Base-by-base conservation (phyloP, 2,113 vertebrate species). In the Antechinus stuartii region DNA sequence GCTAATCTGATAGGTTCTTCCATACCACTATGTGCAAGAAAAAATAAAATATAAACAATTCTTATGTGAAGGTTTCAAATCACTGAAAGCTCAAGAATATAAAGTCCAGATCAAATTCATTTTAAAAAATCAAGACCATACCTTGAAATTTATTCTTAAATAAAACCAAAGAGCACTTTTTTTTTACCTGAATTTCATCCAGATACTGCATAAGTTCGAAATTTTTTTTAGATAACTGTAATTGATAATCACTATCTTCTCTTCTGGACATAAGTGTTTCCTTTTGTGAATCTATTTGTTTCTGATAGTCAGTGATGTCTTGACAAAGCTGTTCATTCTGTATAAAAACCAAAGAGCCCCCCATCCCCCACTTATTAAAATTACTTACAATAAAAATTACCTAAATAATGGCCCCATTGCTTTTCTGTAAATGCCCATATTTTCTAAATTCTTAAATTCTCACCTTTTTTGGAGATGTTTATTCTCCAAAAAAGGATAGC, bases 151-250 rank as follows among this genome's bases (percentile, higher is more conserved):
- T 35, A 93, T 2, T 94, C 47, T 1, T 14, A 23, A 84, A 84
- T 22, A 76, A 52, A 42, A 12, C 30, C 5, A 57, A n/a, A 95
- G 8, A 52, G 50, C 50, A 52, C 50, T 52, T 52, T 0, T 91
- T 92, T 92, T 95, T 97, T 98, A 99, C 99, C 99, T 99, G 99
- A 96, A 99, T 99, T 98, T 99, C 99, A 97, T 99, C 99, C 97
- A 99, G 97, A 98, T 99, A 99, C 89, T 99, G 99, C 95, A 99
- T 99, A 91, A 99, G 99, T 96, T 99, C 99, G 91, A 98, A 99
- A 97, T 99, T 99, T 97, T 99, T 99, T 97, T 98, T 98, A 96
- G 98, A 99, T 90, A 99, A 98, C 35, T 99, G 99, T 92, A 98
- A 99, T 96, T 99, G 99, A 91, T 98, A 99, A 97, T 99, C 99